Base-by-base conservation (phyloP, 2,113 vertebrate genomes). In the Enhydra lutris region DNA sequence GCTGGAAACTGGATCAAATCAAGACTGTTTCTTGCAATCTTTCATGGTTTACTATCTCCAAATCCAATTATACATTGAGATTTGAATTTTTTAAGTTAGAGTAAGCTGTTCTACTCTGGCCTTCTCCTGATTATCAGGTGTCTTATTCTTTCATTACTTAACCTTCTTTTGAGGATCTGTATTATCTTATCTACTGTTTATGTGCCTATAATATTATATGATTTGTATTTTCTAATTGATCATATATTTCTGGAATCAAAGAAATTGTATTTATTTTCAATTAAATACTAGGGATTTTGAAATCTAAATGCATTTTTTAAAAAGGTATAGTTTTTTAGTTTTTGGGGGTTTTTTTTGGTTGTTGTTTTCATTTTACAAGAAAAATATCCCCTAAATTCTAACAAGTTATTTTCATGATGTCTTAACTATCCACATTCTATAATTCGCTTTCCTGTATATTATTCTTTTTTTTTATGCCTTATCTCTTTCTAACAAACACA, bases 401-500 rank as follows among this genome's bases (percentile, higher is more conserved):
- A 47, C 13, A 79, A 81, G 9, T 34, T 42, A n/a, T 71, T 94
- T 92, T 21, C 78, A 26, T 59, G 6, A 4, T 83, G 29, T 87
- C 94, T 97, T 84, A 88, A 86, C 11, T 88, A 92, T 34, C n/a
- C 29, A 87, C 3, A 84, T 90, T 87, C 57, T 59, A 36, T 65
- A 87, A 91, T 82, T 89, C 23, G 79, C 69, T 78, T 86, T 57
- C 9, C 26, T 80, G 6, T 78, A 81, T 39, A n/a, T 95, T 92
- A 83, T 95, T 92, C 39, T 79, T 83, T 73, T 86, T 86, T 95
- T 89, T 95, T 29, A 50, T 91, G 23, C 26, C 50, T 96, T 97
- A 97, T 97, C 95, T 97, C 81, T 96, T 91, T 84, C 84, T 52
- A 93, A 80, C 84, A 97, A 83, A 61, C n/a, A 92, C 15, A 80